Conservation (phyloP, 1,140 invertebrate genomes). For the Halictus rubicundus region DNA sequence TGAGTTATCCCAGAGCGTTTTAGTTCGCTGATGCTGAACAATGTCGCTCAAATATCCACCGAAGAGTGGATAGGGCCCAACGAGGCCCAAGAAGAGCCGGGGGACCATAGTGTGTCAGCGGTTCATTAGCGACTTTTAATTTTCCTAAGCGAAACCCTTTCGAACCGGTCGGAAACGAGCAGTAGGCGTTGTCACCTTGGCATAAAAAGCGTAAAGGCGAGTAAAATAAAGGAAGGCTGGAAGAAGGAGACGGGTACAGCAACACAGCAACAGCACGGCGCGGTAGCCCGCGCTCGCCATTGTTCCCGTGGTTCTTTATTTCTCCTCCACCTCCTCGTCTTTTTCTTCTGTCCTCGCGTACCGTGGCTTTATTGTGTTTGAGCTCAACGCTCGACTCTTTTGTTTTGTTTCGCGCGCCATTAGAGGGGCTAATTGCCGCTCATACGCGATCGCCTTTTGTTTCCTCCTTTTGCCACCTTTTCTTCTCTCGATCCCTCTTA, state of each 20-base stretch:
- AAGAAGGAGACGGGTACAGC: constrained; percentile 34
- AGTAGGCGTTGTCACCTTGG: constrained; percentile 46
- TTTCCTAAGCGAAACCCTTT: constrained; percentile 58
- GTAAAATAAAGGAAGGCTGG: background rate
- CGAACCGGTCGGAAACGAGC: constrained; percentile 43
- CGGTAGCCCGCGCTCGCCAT: constrained; percentile 63
- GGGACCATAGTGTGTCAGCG: constrained; percentile 39
- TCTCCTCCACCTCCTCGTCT: constrained; percentile 42
- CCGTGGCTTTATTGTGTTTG: constrained; percentile 73
- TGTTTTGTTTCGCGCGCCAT: constrained; percentile 79
- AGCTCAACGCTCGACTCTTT: constrained; percentile 72
- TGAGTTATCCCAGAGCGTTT: background rate
- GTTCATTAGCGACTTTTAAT: constrained; percentile 66
- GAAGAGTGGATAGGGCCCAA: constrained; percentile 41
- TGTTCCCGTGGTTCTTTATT: constrained; percentile 66
- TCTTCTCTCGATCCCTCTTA: constrained; percentile 51
- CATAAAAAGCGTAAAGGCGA: background rate
- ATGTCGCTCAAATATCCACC: constrained; percentile 28
- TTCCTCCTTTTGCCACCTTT: constrained; percentile 71
- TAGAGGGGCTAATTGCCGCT: constrained; percentile 79
- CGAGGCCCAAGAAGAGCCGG: constrained; percentile 35
- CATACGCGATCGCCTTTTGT: constrained; percentile 79
- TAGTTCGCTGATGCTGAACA: constrained; percentile 16
- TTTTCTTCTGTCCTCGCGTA: constrained; percentile 48
- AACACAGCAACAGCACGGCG: constrained; percentile 56